Evolutionary conservation across 2,797 vertebrate species (phyloP).

Genomic region (Vespertilio murinus): DNA sequence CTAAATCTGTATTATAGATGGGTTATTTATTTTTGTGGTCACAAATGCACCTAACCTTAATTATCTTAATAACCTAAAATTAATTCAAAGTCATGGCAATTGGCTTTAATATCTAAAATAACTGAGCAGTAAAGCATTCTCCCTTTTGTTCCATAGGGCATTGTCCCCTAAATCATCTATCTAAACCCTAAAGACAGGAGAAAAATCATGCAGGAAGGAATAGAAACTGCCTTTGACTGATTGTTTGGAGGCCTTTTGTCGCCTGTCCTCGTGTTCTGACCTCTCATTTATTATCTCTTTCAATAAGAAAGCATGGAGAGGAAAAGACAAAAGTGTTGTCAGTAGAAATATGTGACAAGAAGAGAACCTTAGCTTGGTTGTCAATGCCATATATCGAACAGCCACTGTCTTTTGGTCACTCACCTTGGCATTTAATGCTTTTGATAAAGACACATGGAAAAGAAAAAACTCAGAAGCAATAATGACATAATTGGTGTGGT

Average conservation of each 20-base stretch:
- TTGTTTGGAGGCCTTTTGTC: background rate
- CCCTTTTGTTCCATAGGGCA: background rate
- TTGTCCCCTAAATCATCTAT: background rate
- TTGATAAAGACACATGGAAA: background rate
- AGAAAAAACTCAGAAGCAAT: background rate
- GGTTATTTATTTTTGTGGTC: background rate
- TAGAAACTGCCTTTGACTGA: background rate
- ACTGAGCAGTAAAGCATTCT: background rate
- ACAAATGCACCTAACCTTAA: background rate
- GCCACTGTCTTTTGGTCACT: background rate
- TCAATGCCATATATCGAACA: background rate
- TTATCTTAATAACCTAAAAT: background rate
- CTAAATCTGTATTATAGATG: background rate
- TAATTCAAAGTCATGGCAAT: background rate
- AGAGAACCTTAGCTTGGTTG: background rate
- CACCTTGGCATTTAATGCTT: conserved; percentile 16
- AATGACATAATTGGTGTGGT: background rate
- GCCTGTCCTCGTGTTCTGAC: background rate
- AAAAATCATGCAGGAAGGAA: background rate
- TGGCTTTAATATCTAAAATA: conserved; percentile 1
- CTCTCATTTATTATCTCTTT: conserved; percentile 16
- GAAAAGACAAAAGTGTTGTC: background rate
- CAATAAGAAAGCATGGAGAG: background rate
- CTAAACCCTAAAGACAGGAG: conserved; percentile 4
- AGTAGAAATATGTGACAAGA: background rate